These are phyloP conservation scores for Otis tarda DNA, from an alignment of 2,113 vertebrate genomes.

Conservation along the genomic window DNA sequence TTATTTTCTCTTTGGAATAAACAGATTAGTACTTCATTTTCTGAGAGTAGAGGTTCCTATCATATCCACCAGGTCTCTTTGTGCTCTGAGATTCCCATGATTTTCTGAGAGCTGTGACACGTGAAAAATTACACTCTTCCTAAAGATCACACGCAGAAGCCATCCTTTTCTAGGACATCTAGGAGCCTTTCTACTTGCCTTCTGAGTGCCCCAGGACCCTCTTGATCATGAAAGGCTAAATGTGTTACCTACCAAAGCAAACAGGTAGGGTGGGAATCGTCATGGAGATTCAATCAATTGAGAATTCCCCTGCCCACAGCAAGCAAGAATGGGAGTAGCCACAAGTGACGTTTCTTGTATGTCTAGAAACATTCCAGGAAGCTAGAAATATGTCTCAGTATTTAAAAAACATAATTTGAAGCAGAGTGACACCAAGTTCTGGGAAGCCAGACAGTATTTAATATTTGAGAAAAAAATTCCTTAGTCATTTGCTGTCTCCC, in stretches of 20 bases:
- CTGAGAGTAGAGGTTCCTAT: not conserved
- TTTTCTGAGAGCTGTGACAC: not conserved
- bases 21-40: not conserved
- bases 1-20: not conserved
- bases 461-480: not conserved
- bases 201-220: not conserved
- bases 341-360: not conserved
- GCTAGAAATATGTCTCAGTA: not conserved
- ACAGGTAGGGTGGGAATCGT: not conserved
- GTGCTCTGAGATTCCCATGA: not conserved
- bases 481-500: not conserved
- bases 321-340: not conserved
- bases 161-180: not conserved
- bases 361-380: not conserved
- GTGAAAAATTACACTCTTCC: not conserved
- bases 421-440: not conserved
- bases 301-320: not conserved
- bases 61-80: not conserved
- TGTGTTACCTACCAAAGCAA: not conserved
- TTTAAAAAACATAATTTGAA: not conserved
- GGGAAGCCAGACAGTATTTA: not conserved
- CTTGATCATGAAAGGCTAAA: not conserved
- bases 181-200: not conserved
- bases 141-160: not conserved
- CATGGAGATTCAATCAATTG: not conserved